phyloP scores from a whole-genome alignment of 2,888 invertebrate species.

The Fragum whitleyi region DNA sequence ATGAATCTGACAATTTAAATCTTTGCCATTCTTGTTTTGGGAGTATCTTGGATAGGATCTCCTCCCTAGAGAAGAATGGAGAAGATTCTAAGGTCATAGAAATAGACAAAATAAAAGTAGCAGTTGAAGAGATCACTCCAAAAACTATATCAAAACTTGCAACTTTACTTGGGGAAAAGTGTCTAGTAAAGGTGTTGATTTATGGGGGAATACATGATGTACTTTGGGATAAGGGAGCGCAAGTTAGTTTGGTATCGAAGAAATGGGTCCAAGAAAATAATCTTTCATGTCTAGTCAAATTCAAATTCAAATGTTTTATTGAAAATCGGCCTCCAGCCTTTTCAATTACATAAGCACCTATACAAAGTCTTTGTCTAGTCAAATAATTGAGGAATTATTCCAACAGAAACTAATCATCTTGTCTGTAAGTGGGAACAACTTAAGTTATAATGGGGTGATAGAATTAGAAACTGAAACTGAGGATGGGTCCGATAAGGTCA shows the following conservation, averaged over 20 bases:
- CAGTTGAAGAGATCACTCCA: conserved; percentile 33
- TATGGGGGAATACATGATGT: conserved; percentile 12
- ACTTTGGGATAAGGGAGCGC: conserved; percentile 49
- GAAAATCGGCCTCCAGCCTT: too few species aligned
- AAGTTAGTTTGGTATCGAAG: conserved; percentile 28
- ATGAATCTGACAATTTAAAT: background rate
- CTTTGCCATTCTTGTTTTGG: conserved; percentile 22
- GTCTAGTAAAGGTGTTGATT: conserved; percentile 5
- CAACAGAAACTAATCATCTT: conserved; percentile 15
- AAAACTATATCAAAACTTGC: conserved; percentile 28
- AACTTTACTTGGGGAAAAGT: conserved; percentile 30
- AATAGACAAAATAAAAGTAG: background rate
- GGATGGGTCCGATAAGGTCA: background rate
- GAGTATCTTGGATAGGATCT: background rate
- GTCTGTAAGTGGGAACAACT: conserved; percentile 32
- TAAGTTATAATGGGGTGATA: conserved; percentile 15
- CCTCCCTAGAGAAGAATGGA: background rate
- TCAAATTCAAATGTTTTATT: too few species aligned
- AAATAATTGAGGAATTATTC: conserved; percentile 21
- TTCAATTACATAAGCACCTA: too few species aligned
- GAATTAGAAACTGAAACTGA: background rate
- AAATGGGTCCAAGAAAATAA: conserved; percentile 13
- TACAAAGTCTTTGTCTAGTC: too few species aligned
- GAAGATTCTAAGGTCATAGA: background rate
- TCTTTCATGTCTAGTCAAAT: background rate